phyloP scores from a whole-genome alignment of 1,140 invertebrate genomes.

The Trigoniulus corallinus region DNA sequence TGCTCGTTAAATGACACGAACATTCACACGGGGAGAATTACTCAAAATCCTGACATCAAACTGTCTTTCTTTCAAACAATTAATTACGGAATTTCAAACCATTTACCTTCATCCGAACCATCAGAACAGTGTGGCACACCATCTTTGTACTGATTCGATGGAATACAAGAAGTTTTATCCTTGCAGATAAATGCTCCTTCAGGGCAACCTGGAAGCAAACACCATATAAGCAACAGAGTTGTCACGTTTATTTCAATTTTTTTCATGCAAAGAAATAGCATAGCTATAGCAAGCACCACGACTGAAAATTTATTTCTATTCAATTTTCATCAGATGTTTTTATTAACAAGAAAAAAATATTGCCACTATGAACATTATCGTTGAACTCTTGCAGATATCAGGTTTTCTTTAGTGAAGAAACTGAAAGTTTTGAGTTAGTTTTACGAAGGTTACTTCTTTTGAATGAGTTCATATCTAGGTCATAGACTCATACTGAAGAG shows the following conservation, averaged over 20 bases:
- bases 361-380: background rate
- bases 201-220: slow-evolving; percentile 2
- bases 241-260: background rate
- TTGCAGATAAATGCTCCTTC: background rate
- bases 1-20: background rate
- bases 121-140: slow-evolving; percentile 3
- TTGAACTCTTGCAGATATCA: background rate
- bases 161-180: background rate
- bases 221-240: background rate
- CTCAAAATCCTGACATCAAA: background rate
- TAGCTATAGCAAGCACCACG: background rate
- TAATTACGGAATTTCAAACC: background rate
- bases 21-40: background rate
- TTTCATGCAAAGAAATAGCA: background rate
- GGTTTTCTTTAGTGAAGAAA: too few species aligned
- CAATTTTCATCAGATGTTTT: background rate
- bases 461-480: too few species aligned
- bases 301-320: background rate
- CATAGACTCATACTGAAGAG: too few species aligned
- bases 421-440: too few species aligned
- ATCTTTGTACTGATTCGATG: background rate
- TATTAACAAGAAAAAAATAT: background rate
- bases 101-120: slow-evolving; percentile 8
- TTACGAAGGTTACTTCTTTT: too few species aligned
- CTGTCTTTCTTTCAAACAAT: background rate